Base-by-base conservation (phyloP, 1,140 invertebrate species). In the Drosophila nikananu region DNA sequence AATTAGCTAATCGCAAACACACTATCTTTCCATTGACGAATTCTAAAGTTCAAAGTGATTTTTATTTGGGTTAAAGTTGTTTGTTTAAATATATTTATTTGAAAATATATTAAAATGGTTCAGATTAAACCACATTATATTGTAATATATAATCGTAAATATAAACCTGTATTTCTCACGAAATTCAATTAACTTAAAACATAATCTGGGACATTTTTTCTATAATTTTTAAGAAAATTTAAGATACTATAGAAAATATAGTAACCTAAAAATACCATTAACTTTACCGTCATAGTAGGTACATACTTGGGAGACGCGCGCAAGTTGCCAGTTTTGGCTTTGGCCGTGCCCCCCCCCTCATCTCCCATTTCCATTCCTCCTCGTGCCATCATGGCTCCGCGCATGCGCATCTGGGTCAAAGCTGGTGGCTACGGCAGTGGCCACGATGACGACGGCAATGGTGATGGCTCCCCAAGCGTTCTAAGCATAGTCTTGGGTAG, bases 391-490 rank as follows among this genome's bases (percentile, higher is more conserved):
- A 44, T 27, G 67, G 67, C 71, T 80, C 27, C 52, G 81, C 72
- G 72, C 63, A 78, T 79, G 83, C 82, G 74, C 83, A 86, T 79
- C 83, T 86, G 67, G 83, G 83, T 86, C 83, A 86, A 82, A 81
- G 63, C 76, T 81, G 76, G 72, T 71, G 72, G 70, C 70, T 60
- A 74, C 62, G 71, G 57, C 72, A 55, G n/a, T 59, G 65, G 61
- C 49, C 63, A 82, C 64, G 61, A 71, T 80, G 64, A 61, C 81
- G 63, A 67, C 76, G 72, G 48, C 81, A 49, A 83, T 73, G 77
- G 19, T 71, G 39, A 68, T 81, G 78, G 78, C 78, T 81, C 68
- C 67, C 63, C 66, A 77, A 60, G 62, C 68, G 58, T 80, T 80
- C 62, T 79, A 78, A 60, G 63, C 68, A 58, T 61, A 71, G 63